phyloP scores from a whole-genome alignment of 2,888 invertebrate species.

The Xanthia togata region DNA sequence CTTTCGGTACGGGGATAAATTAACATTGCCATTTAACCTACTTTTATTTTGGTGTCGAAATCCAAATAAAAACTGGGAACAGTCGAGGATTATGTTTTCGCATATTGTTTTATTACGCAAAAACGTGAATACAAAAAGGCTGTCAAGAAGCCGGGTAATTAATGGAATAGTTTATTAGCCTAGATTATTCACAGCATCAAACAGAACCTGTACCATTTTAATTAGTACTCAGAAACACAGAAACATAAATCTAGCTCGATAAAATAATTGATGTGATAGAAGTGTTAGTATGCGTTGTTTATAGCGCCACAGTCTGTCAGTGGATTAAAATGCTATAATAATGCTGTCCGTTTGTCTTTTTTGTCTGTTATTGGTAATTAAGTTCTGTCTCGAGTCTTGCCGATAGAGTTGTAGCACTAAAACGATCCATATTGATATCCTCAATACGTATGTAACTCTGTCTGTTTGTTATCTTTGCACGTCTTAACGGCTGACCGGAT shows the following conservation, averaged over 20 bases:
- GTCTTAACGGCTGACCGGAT: too few species aligned
- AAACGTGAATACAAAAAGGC: neutral
- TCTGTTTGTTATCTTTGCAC: too few species aligned
- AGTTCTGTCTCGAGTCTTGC: slow-evolving; percentile 2
- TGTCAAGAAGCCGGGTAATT: neutral
- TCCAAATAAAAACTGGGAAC: neutral
- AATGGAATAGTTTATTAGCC: neutral
- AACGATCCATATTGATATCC: neutral
- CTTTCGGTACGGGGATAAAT: neutral
- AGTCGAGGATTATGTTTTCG: neutral
- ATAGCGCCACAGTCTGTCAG: slow-evolving; percentile 23
- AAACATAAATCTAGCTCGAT: slow-evolving; percentile 49
- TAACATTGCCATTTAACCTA: neutral
- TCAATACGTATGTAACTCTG: neutral
- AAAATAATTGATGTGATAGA: slow-evolving; percentile 57
- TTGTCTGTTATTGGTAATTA: slow-evolving; percentile 15
- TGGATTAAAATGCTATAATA: slow-evolving; percentile 25
- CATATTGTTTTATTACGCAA: neutral
- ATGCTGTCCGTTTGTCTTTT: slow-evolving; percentile 4
- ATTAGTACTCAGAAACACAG: slow-evolving; percentile 42
- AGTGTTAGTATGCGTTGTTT: slow-evolving; percentile 43
- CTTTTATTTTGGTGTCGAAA: neutral
- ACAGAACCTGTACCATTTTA: slow-evolving; percentile 42
- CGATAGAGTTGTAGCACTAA: neutral
- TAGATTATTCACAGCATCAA: neutral